Percentiles rank a stretch among this genome's conserved stretches.
phyloP scores from a whole-genome alignment of 2,113 vertebrate species.

The Acrocephalus kingi region DNA sequence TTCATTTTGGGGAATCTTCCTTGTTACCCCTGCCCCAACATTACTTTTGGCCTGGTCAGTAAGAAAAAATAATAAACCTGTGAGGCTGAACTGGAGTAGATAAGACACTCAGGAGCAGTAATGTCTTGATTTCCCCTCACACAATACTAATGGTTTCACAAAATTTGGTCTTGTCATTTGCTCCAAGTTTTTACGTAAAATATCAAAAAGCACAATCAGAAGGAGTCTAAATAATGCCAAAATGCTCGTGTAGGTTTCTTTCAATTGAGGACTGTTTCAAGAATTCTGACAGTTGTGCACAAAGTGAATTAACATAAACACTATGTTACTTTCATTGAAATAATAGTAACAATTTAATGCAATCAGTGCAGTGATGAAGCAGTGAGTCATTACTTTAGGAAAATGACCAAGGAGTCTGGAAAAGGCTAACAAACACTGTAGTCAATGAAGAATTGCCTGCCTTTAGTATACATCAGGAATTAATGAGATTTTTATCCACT shows the following conservation, averaged over 20 bases:
- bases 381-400: conserved; percentile 20
- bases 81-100: not conserved
- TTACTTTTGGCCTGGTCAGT: not conserved
- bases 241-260: not conserved
- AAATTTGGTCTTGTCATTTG: not conserved
- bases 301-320: conserved; percentile 6
- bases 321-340: not conserved
- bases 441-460: not conserved
- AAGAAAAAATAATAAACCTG: not conserved
- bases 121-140: not conserved
- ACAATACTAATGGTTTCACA: not conserved
- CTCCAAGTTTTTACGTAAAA: not conserved
- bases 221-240: not conserved
- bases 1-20: not conserved
- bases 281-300: not conserved
- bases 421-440: not conserved
- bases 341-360: not conserved
- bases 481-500: not conserved
- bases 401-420: conserved; percentile 24
- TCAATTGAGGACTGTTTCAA: not conserved
- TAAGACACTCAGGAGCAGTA: not conserved
- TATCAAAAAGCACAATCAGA: not conserved
- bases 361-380: not conserved
- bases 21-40: not conserved
- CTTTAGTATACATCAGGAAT: not conserved